phyloP scores from a whole-genome alignment of 2,888 invertebrate species.

The Thera britannica region DNA sequence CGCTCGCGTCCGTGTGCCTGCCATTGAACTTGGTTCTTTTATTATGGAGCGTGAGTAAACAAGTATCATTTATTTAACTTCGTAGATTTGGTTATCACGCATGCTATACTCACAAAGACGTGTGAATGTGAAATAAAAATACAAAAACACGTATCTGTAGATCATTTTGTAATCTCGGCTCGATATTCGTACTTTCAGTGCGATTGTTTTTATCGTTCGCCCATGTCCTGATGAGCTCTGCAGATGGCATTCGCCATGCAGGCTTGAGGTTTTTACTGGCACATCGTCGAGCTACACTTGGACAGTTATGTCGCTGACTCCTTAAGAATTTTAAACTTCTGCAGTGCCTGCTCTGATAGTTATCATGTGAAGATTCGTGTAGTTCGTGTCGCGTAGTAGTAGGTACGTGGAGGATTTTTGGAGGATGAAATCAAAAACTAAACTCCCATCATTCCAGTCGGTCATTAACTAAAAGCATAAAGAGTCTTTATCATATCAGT shows the following conservation, averaged over 20 bases:
- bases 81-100: constrained; percentile 57
- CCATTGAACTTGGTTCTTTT: constrained; percentile 63
- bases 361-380: constrained; percentile 38
- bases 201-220: constrained; percentile 68
- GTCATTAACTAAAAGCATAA: too few species aligned
- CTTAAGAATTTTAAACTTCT: constrained; percentile 57
- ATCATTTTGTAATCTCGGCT: constrained; percentile 41
- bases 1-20: constrained; percentile 64
- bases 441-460: too few species aligned
- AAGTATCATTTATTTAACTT: constrained; percentile 55
- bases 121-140: constrained; percentile 45
- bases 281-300: constrained; percentile 55
- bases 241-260: constrained; percentile 69
- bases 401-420: constrained; percentile 10
- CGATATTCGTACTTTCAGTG: constrained; percentile 67
- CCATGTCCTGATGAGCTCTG: constrained; percentile 63
- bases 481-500: too few species aligned
- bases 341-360: constrained; percentile 50
- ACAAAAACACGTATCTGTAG: constrained; percentile 51
- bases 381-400: not conserved
- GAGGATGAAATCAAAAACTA: not conserved
- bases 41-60: constrained; percentile 57
- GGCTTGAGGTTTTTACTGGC: constrained; percentile 66
- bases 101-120: constrained; percentile 45
- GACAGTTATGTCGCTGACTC: constrained; percentile 65